Conservation (phyloP, 2,113 vertebrate species). For the Perccottus glenii region DNA sequence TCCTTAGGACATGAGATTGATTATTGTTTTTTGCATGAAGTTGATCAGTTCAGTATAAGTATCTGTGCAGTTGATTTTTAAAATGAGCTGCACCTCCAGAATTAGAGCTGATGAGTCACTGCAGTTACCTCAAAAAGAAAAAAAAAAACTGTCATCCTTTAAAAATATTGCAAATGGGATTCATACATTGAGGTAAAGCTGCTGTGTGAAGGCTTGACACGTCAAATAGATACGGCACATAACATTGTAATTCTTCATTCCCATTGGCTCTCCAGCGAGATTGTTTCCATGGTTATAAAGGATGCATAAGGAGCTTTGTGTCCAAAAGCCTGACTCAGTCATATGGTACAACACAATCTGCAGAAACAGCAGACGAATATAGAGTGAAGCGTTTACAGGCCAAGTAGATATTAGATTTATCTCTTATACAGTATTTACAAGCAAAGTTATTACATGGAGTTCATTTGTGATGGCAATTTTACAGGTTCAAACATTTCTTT, state of each 20-base stretch:
- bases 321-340: slow-evolving; percentile 26
- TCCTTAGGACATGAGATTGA: neutral
- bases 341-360: slow-evolving; percentile 15
- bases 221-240: slow-evolving; percentile 13
- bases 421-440: slow-evolving; percentile 34
- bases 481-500: neutral
- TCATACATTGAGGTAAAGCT: slow-evolving; percentile 40
- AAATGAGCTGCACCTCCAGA: no score
- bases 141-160: neutral
- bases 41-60: no score
- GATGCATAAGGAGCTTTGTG: neutral
- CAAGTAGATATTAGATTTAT: slow-evolving; percentile 10
- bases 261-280: slow-evolving; percentile 15
- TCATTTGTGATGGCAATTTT: neutral
- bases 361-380: slow-evolving; percentile 14
- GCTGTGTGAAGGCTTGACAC: slow-evolving; percentile 32
- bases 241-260: slow-evolving; percentile 18
- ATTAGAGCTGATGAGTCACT: neutral
- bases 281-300: slow-evolving; percentile 13
- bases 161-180: neutral
- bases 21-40: no score
- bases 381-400: slow-evolving; percentile 22
- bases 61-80: no score
- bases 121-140: neutral
- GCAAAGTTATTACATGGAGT: slow-evolving; percentile 5